A percentile compares a stretch with the other conserved stretches of the same genome.
Conservation (phyloP, 2,888 invertebrate species). For the Melanargia galathea region DNA sequence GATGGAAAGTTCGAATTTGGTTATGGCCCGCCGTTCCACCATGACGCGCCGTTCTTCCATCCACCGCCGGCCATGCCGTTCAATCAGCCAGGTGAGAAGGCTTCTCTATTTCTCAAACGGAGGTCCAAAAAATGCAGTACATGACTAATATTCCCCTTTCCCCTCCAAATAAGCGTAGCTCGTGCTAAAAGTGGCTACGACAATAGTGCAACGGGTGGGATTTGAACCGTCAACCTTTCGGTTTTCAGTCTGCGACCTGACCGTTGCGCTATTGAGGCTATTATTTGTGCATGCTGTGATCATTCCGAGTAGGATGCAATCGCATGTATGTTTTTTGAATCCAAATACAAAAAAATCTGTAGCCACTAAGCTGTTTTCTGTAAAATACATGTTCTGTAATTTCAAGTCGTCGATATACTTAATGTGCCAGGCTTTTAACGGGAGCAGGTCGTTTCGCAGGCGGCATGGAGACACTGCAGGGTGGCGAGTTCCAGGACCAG, state of each 20-base stretch:
- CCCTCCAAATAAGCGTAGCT: too few relatives aligned
- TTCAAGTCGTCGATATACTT: not conserved
- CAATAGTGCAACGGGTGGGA: too few relatives aligned
- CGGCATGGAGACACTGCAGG: conserved; percentile 83
- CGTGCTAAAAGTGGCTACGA: too few relatives aligned
- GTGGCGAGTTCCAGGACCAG: conserved; percentile 77
- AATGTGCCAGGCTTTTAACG: conserved; percentile 61
- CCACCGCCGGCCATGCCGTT: conserved; percentile 88
- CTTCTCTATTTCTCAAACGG: not conserved
- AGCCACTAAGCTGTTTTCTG: too few relatives aligned
- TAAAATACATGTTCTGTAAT: not conserved
- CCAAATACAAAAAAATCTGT: too few relatives aligned
- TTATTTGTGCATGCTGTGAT: too few relatives aligned
- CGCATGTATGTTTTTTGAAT: too few relatives aligned
- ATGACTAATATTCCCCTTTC: not conserved
- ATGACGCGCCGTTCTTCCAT: conserved; percentile 93
- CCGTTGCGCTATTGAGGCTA: too few relatives aligned
- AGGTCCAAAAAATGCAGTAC: not conserved
- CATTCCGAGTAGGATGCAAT: too few relatives aligned
- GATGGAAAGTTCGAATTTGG: conserved; percentile 96
- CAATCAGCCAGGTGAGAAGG: conserved; percentile 87
- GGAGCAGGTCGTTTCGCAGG: conserved; percentile 91
- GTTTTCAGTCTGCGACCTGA: too few relatives aligned
- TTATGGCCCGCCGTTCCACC: conserved; percentile 93
- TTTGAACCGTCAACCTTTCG: too few relatives aligned